phyloP scores from a whole-genome alignment of 2,797 vertebrate genomes.

The Antrozous pallidus region DNA sequence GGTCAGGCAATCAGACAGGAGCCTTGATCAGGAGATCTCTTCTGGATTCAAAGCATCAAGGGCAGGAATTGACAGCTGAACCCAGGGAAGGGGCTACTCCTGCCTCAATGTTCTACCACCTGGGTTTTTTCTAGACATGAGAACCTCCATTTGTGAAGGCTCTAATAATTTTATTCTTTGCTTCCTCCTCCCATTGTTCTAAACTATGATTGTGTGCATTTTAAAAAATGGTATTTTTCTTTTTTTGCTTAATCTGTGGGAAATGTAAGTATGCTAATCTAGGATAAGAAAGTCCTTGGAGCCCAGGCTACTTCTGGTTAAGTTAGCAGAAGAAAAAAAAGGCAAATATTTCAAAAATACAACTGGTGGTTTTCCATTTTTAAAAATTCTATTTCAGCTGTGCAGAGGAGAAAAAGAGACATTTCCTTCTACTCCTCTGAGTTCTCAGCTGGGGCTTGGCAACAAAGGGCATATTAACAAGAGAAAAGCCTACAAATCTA shows the following conservation, averaged over 20 bases:
- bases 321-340: neutral
- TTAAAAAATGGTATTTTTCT: neutral
- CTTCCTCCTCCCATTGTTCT: neutral
- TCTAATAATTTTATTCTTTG: neutral
- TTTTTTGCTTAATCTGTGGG: neutral
- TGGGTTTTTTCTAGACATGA: neutral
- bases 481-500: neutral
- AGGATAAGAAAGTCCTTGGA: neutral
- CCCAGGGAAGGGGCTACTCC: neutral
- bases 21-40: neutral
- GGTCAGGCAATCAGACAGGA: neutral
- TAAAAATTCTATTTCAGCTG: neutral
- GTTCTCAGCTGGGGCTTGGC: neutral
- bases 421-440: neutral
- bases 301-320: neutral
- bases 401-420: neutral
- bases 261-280: neutral
- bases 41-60: neutral
- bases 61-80: neutral
- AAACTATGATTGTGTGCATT: neutral
- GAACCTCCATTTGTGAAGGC: neutral
- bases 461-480: neutral
- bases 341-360: neutral
- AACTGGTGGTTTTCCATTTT: neutral
- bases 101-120: rapidly evolving